Evolutionary conservation across 2,888 invertebrate species (phyloP), one percentile per base, ranked within the genome.

Genomic region (Sesia apiformis): DNA sequence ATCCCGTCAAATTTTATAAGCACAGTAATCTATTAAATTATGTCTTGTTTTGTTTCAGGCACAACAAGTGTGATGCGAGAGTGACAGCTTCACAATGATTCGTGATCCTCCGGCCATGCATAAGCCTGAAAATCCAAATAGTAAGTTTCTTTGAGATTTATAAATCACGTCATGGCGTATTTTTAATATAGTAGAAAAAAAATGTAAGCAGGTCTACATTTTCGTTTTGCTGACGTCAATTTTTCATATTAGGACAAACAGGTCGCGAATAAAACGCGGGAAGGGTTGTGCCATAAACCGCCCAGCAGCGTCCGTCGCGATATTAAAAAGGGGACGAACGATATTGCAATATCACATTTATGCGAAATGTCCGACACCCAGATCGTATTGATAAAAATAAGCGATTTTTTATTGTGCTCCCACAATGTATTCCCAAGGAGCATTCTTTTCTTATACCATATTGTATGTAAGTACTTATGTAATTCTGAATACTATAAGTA

Each of bases 291-390:
- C 80, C 83, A 86, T 88, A 89, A 89, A 89, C 84, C 87, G 86
- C 72, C 82, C 84, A 75, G 79, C 76, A 76, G 79, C 83, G 84
- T 83, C 88, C 87, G 85, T 79, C 81, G 86, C 81, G 83, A 89
- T 89, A 89, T 89, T 89, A 89, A 89, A 89, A 88, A 88, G 83
- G 88, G 88, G 88, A 84, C 87, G 81, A 81, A 82, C 84, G 88
- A 84, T 87, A 88, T 89, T 89, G 88, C 88, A 86, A 88, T 88
- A 87, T 89, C 88, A 88, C 89, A 87, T 89, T 88, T 88, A 88
- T 89, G 85, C 83, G 87, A 87, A 88, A 87, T 88, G 88, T 87
- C 87, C 86, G 73, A 86, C 88, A 85, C 81, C 78, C 84, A 87
- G 88, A 89, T 88, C 85, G 84, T 85, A 87, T 89, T 89, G 89